phyloP scores from a whole-genome alignment of 2,113 vertebrate species.

The Xyrauchen texanus region DNA sequence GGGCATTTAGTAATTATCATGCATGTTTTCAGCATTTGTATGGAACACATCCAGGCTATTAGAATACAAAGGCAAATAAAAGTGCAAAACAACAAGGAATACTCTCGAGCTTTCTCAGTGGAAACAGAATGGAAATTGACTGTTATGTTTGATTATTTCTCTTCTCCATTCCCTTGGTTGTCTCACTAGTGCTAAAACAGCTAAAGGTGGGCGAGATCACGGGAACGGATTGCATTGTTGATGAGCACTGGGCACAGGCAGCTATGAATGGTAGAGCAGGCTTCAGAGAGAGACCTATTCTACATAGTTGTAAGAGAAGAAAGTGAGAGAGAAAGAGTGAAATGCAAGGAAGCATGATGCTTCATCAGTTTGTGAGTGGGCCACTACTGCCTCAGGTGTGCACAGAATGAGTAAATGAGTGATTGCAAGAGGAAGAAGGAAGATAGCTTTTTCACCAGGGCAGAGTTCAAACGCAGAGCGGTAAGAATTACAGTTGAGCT shows the following conservation, averaged over 20 bases:
- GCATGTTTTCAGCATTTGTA: neutral
- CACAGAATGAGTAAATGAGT: neutral
- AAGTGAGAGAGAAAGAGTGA: neutral
- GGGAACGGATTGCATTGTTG: slow-evolving; percentile 26
- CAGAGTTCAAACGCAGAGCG: neutral
- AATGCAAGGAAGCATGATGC: neutral
- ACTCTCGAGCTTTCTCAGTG: neutral
- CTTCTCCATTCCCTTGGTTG: slow-evolving; percentile 6
- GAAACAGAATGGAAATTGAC: slow-evolving; percentile 11
- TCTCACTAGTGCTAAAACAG: slow-evolving; percentile 18
- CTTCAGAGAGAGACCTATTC: slow-evolving; percentile 1
- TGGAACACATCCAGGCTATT: slow-evolving; percentile 23
- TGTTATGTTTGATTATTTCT: slow-evolving; percentile 6
- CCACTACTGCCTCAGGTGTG: slow-evolving; percentile 5
- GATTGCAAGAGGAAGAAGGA: neutral
- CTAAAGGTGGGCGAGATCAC: slow-evolving; percentile 32
- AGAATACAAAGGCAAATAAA: slow-evolving; percentile 7
- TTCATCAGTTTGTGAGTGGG: slow-evolving; percentile 1
- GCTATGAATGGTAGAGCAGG: slow-evolving; percentile 13
- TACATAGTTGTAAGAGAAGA: neutral
- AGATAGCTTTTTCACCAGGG: slow-evolving; percentile 7
- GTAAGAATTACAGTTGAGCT: slow-evolving; percentile 23
- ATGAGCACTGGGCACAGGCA: slow-evolving; percentile 15
- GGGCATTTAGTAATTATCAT: neutral
- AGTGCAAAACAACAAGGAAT: slow-evolving; percentile 19